Evolutionary conservation across 2,797 vertebrate genomes (phyloP), one percentile per base, ranked within the genome.

Genomic region (Carcharodon carcharias): DNA sequence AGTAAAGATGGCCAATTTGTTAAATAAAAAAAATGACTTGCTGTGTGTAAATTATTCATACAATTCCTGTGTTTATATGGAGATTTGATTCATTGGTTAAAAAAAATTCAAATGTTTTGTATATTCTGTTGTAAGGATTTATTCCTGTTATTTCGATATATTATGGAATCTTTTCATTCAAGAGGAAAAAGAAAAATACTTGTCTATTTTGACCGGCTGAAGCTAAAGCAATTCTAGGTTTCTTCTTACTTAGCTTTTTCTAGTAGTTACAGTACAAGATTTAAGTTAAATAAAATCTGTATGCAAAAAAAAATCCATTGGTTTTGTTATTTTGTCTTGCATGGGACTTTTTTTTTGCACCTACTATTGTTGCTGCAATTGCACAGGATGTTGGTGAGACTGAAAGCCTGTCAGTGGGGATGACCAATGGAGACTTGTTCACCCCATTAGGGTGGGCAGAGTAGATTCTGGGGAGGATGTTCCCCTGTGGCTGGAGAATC

Each of bases 211-310:
- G 97, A 98, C 98, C 98, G 98, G 98, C 98, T 98, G 98, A 98
- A 98, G 98, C 98, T 98, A 98, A 98, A 98, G 98, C 98, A 98
- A 98, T 97, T 98, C 98, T 98, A 98, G 98, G 98, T 99, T 80
- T 99, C 98, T 95, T 98, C 98, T 98, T 98, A 98, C 98, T 99
- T 98, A 97, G 98, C 98, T 98, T 98, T 98, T 98, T 98, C 98
- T 98, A 98, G 98, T 98, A 98, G 98, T 98, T 99, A 98, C 98
- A 98, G 97, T 98, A 99, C 98, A 98, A 98, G 98, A 98, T 98
- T 99, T 99, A 99, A 99, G 98, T 99, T 99, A 98, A 99, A 99
- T 99, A 99, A 99, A 98, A 99, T 98, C 98, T 98, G 98, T 99
- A 99, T 98, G 98, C 98, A 99, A 97, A 97, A 96, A 95, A 95